Percentiles rank a stretch among this genome's conserved stretches.
These are phyloP conservation scores for Empidonax alnorum DNA, from an alignment of 2,113 vertebrate genomes.

Conservation along the genomic window DNA sequence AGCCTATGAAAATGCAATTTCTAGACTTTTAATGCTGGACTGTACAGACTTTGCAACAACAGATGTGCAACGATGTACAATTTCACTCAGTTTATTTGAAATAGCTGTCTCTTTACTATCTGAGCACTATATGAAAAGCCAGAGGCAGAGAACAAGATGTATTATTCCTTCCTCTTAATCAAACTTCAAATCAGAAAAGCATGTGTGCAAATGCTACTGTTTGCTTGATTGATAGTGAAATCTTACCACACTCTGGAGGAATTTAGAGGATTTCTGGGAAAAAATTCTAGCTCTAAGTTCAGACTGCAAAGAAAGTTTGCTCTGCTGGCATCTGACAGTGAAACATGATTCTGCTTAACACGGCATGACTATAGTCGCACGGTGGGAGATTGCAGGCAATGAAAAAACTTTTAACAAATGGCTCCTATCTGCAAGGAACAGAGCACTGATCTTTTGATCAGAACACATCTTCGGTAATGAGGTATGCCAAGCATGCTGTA, in stretches of 20 bases:
- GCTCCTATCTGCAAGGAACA: background rate
- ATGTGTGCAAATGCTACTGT: background rate
- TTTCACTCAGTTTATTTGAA: background rate
- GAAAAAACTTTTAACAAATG: slow-evolving; percentile 32
- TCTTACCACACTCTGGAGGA: background rate
- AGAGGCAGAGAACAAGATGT: background rate
- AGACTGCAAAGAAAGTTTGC: slow-evolving; percentile 5
- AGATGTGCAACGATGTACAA: background rate
- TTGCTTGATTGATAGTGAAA: background rate
- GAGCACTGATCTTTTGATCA: slow-evolving; percentile 10
- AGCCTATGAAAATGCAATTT: background rate
- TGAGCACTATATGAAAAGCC: background rate
- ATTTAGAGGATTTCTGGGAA: background rate
- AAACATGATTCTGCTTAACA: slow-evolving; percentile 24
- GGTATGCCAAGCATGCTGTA: background rate
- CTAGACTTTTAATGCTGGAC: background rate
- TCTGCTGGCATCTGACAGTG: slow-evolving; percentile 3
- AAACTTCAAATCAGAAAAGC: slow-evolving; percentile 11
- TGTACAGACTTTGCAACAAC: background rate
- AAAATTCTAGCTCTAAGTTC: background rate
- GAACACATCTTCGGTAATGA: slow-evolving; percentile 33
- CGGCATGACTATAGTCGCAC: background rate
- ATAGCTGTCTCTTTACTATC: background rate
- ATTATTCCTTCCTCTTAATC: background rate
- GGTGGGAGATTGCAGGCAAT: background rate